A percentile compares a stretch with the other conserved stretches of the same genome.
These are phyloP conservation scores for Caenorhabditis sinica DNA, from an alignment of 2,888 invertebrate species.

Conservation along the genomic window DNA sequence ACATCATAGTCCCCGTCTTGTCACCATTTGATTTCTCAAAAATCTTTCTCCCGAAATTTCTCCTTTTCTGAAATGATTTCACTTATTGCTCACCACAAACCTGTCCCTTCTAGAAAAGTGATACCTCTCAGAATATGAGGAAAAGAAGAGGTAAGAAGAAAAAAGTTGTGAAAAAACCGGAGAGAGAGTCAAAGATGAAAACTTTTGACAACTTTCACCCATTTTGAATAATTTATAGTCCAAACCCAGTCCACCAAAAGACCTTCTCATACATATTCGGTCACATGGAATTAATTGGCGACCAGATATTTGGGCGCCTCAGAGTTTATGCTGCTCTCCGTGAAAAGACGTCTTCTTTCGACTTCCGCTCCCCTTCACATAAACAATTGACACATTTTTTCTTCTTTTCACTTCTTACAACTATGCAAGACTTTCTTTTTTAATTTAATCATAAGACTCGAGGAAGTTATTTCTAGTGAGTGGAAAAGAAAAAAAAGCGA, in stretches of 20 bases:
- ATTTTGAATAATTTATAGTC: slow-evolving; percentile 54
- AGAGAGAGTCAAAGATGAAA: slow-evolving; percentile 44
- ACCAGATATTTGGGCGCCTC: slow-evolving; percentile 59
- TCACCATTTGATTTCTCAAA: slow-evolving; percentile 7
- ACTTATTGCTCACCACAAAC: slow-evolving; percentile 3
- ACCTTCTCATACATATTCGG: slow-evolving; percentile 65
- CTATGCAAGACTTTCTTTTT: slow-evolving; percentile 38
- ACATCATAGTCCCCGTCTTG: slow-evolving; percentile 23
- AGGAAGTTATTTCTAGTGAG: slow-evolving; percentile 27
- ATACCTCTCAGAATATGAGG: slow-evolving; percentile 11
- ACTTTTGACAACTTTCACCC: slow-evolving; percentile 55
- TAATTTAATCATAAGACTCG: slow-evolving; percentile 52
- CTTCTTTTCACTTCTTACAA: slow-evolving; percentile 22
- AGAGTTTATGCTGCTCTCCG: slow-evolving; percentile 46
- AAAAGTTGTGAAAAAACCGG: slow-evolving; percentile 16
- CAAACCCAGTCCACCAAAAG: slow-evolving; percentile 41
- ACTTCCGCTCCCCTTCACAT: slow-evolving; percentile 67
- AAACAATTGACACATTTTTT: slow-evolving; percentile 60
- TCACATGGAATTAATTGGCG: slow-evolving; percentile 66
- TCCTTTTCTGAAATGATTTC: slow-evolving; percentile 18
- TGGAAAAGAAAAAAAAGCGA: background rate
- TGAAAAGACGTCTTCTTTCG: slow-evolving; percentile 42
- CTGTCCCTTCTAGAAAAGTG: background rate
- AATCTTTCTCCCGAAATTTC: background rate
- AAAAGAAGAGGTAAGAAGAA: slow-evolving; percentile 20